A percentile compares a stretch with the other conserved stretches of the same genome.
Evolutionary conservation across 2,888 invertebrate species (phyloP).

Genomic region (Anticlea derivata): DNA sequence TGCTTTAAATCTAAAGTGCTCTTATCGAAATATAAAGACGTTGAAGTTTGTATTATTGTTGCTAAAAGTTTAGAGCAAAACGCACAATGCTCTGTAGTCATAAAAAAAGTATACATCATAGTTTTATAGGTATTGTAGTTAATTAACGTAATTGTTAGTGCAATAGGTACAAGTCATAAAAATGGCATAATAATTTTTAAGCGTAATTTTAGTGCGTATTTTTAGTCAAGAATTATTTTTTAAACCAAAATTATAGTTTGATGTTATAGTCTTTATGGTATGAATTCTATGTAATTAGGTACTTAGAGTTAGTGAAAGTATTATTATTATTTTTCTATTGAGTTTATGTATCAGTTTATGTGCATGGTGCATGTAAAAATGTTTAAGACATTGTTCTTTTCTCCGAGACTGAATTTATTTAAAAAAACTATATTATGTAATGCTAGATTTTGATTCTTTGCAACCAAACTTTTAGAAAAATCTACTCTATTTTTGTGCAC

Average conservation of each 20-base stretch:
- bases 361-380: slow-evolving; percentile 57
- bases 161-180: slow-evolving; percentile 72
- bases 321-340: slow-evolving; percentile 29
- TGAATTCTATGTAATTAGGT: slow-evolving; percentile 35
- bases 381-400: slow-evolving; percentile 36
- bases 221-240: slow-evolving; percentile 42
- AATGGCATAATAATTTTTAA: slow-evolving; percentile 56
- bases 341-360: slow-evolving; percentile 35
- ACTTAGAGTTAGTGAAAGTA: slow-evolving; percentile 38
- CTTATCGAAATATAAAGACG: slow-evolving; percentile 19
- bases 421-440: slow-evolving; percentile 35
- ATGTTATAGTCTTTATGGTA: slow-evolving; percentile 33
- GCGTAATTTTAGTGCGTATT: slow-evolving; percentile 34
- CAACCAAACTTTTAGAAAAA: slow-evolving; percentile 2
- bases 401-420: slow-evolving; percentile 48
- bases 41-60: slow-evolving; percentile 19
- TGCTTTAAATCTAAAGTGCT: slow-evolving; percentile 31
- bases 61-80: slow-evolving; percentile 50
- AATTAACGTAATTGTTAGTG: too few relatives aligned
- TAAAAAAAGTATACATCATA: slow-evolving; percentile 52
- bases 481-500: slow-evolving; percentile 19
- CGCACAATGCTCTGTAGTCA: slow-evolving; percentile 73
- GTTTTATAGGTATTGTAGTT: slow-evolving; percentile 40
- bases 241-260: slow-evolving; percentile 43
- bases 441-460: slow-evolving; percentile 24